Conservation (phyloP, 2,113 vertebrate genomes). For the Geococcyx californianus region DNA sequence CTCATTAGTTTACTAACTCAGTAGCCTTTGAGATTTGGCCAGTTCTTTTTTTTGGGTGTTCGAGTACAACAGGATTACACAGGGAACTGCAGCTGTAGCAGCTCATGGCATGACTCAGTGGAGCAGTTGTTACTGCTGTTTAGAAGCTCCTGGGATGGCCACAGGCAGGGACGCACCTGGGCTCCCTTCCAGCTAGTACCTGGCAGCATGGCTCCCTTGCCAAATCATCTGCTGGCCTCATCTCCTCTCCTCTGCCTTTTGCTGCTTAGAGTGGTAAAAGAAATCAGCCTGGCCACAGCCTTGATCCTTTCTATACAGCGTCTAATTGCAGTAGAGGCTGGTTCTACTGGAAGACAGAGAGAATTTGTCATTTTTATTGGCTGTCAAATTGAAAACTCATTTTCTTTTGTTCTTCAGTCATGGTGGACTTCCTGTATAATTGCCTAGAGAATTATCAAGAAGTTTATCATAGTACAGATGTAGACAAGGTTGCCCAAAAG, state of each 20-base stretch:
- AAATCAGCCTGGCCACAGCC: background rate
- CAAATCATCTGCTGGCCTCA: background rate
- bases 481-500: background rate
- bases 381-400: background rate
- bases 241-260: background rate
- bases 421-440: background rate
- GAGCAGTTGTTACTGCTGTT: background rate
- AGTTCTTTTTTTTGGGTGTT: background rate
- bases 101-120: background rate
- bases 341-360: background rate
- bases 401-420: background rate
- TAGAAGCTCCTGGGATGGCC: background rate
- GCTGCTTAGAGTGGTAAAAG: background rate
- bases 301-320: background rate
- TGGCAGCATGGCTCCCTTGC: background rate
- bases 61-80: background rate
- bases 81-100: background rate
- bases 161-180: fast-evolving
- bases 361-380: background rate
- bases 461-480: background rate
- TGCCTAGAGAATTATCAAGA: background rate
- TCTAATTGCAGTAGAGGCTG: background rate
- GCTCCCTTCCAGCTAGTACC: background rate
- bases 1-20: background rate
- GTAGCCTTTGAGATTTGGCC: background rate